These are phyloP conservation scores for Tuberolachnus salignus DNA, from an alignment of 2,888 invertebrate species.

Conservation along the genomic window DNA sequence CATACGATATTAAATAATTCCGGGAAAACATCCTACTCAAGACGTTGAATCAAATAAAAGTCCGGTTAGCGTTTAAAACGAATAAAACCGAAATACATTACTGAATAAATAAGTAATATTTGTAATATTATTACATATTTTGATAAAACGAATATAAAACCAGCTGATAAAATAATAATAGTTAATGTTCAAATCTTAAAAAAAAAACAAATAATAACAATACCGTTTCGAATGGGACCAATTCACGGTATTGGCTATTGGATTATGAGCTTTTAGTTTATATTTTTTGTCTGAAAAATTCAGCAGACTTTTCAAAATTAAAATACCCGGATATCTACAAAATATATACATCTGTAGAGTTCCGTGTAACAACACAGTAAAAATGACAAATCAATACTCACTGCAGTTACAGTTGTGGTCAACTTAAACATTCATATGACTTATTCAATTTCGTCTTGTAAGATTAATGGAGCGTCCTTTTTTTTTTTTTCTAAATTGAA, in stretches of 20 bases:
- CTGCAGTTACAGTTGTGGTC: background rate
- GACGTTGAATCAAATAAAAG: too few species aligned
- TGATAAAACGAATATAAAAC: too few species aligned
- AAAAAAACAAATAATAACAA: too few species aligned
- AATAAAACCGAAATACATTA: too few species aligned
- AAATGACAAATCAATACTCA: background rate
- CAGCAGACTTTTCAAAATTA: background rate
- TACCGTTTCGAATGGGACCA: too few species aligned
- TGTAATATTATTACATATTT: too few species aligned
- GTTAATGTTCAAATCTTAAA: too few species aligned
- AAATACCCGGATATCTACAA: background rate
- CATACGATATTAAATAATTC: too few species aligned
- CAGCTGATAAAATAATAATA: too few species aligned
- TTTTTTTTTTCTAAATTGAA: background rate
- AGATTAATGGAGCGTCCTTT: background rate
- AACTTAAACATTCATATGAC: conserved; percentile 34
- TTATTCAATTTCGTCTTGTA: background rate
- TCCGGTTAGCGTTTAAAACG: too few species aligned
- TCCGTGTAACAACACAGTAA: background rate
- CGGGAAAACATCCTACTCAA: too few species aligned
- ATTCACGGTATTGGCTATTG: background rate
- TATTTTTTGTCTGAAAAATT: background rate
- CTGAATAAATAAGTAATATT: too few species aligned
- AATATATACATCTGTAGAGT: background rate
- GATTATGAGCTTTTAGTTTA: background rate